phyloP scores from a whole-genome alignment of 2,888 invertebrate species.

The Disparrhopalites patrizii region DNA sequence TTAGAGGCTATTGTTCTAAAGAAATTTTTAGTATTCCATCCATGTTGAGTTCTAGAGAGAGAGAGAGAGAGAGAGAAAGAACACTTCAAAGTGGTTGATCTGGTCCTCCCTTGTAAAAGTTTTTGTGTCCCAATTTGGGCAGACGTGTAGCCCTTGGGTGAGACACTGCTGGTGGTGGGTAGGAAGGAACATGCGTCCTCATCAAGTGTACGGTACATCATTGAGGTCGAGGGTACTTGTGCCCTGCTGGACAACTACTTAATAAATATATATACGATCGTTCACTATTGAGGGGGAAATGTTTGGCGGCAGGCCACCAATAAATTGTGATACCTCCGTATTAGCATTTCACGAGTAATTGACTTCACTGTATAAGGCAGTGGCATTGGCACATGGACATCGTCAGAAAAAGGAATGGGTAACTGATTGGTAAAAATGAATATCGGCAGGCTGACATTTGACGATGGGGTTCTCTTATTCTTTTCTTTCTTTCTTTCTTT shows the following conservation, averaged over 20 bases:
- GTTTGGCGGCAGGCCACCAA: conserved; percentile 26
- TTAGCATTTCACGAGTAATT: conserved; percentile 27
- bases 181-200: neutral
- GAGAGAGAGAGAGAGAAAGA: no score
- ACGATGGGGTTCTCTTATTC: neutral
- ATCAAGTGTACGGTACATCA: neutral
- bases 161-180: neutral
- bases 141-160: neutral
- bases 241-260: neutral
- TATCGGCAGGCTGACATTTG: conserved; percentile 25
- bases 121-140: neutral
- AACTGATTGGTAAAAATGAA: conserved; percentile 28
- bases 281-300: neutral
- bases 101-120: neutral
- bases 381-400: conserved; percentile 30
- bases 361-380: conserved; percentile 17
- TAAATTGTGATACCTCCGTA: conserved; percentile 31
- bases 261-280: neutral
- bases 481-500: no score
- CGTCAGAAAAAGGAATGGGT: conserved; percentile 25
- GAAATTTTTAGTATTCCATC: no score
- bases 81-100: no score
- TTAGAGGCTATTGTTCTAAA: no score
- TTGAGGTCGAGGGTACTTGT: conserved; percentile 4
- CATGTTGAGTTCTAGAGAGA: no score